Conservation (phyloP, 2,797 vertebrate genomes). For the Lateolabrax maculatus region DNA sequence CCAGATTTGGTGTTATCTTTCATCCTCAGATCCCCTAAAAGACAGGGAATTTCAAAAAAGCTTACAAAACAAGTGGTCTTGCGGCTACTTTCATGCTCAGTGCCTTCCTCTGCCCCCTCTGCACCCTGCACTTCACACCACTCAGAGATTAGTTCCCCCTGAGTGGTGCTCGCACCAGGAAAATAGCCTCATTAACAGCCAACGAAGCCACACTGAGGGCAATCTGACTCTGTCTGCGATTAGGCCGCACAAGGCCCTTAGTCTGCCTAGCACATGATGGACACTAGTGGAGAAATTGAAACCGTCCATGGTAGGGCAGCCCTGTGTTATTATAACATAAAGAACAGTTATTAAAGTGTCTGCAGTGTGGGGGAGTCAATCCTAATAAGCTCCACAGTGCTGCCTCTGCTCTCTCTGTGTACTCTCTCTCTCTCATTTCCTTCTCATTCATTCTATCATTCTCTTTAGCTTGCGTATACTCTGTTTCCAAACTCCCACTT, state of each 20-base stretch:
- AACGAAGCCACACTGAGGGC: constrained; percentile 81
- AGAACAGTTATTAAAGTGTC: constrained; percentile 90
- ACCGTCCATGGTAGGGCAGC: constrained; percentile 82
- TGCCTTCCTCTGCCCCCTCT: constrained; percentile 65
- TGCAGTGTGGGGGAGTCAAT: constrained; percentile 86
- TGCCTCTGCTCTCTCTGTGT: constrained; percentile 69
- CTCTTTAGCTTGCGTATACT: constrained; percentile 26
- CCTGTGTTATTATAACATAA: constrained; percentile 88
- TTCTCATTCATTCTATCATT: constrained; percentile 32
- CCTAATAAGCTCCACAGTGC: constrained; percentile 86
- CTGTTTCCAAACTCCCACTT: constrained; percentile 31
- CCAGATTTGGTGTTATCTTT: constrained; percentile 28
- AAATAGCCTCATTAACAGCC: constrained; percentile 88
- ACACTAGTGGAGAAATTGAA: constrained; percentile 84
- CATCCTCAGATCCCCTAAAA: constrained; percentile 43
- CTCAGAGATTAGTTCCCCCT: constrained; percentile 81
- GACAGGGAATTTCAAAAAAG: constrained; percentile 42
- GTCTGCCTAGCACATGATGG: constrained; percentile 85
- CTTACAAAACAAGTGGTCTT: constrained; percentile 55
- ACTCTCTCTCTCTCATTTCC: constrained; percentile 52
- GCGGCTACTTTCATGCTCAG: constrained; percentile 70
- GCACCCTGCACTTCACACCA: constrained; percentile 76
- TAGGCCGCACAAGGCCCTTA: constrained; percentile 82
- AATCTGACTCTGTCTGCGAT: constrained; percentile 84
- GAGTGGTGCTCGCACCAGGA: constrained; percentile 79